Evolutionary conservation across 2,888 invertebrate species (phyloP), one percentile per base, ranked within the genome.

Genomic region (Plebejus anna): DNA sequence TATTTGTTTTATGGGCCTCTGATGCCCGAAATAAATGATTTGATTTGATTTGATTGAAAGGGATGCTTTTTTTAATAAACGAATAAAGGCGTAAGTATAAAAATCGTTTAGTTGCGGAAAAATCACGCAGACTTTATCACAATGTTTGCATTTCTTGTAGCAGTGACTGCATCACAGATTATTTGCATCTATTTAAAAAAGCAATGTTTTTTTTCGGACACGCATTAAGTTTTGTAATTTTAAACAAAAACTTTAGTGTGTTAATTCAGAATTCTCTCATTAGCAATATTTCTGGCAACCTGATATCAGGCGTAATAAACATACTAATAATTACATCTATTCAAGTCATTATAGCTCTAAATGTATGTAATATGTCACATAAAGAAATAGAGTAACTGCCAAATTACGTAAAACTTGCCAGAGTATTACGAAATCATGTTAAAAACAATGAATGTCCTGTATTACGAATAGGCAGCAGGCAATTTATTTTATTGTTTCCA

Each of bases 11-110:
- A 22, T 22, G 22, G 22, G 22, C 22, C 22, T 22, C 22, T 22
- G 22, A 22, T 22, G 22, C 22, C 22, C 22, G 22, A 22, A 22
- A 22, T 22, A 22, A 22, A 22, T 22, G 22, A 22, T 22, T 22
- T 22, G 22, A 22, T 22, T 22, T 22, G 22, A 22, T 22, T 22
- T 22, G 22, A 22, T 22, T 22, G 22, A 90, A 90, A 89, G 89
- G 89, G 85, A 89, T 84, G 86, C 80, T 80, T 80, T 82, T 16
- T 81, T 66, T 16, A 66, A 36, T 66, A 66, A 13, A 2, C 13
- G n/a, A 55, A 55, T 4, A 16, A 55, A 4, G 4, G 13, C 16
- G 4, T 55, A 11, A 51, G 51, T 51, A 55, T 4, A 55, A 4
- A 16, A 16, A 55, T 51, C 11, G 51, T 16, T 47, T 11, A 11